Base-by-base conservation (phyloP, 2,797 vertebrate species). In the Danionella dracula region DNA sequence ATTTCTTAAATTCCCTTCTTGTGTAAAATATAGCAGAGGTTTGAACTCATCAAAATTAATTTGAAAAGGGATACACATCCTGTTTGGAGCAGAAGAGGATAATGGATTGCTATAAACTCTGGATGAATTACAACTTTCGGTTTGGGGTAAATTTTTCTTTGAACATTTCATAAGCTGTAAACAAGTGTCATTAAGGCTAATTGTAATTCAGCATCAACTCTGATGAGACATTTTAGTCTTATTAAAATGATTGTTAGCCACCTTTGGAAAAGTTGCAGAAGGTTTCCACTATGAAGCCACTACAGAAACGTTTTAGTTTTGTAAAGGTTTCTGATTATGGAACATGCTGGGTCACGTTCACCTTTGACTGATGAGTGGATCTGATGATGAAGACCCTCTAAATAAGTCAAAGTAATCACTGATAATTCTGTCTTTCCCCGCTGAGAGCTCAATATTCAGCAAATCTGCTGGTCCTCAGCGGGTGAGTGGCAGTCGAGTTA, bases 401-500 rank as follows among this genome's bases (percentile, higher is more conserved):
- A 46, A 55, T 37, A 66, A 35, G n/a, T 8, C 5, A 12, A 37
- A 42, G 17, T 34, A 34, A 64, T 46, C 40, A 37, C 40, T 27
- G 50, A 38, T 19, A 46, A 55, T 13, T 8, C 4, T 48, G 12
- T 19, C 21, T 40, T 66, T 38, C 16, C 29, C n/a, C 16, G 27
- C 13, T 2, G 4, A 48, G 16, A 46, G n/a, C 38, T 35, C 49
- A 53, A 23, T 53, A 34, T 44, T 35, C 37, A 8, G 27, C 16
- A 21, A 42, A 44, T 44, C 49, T 63, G 16, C 23, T 12, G 53
- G 35, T 56, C n/a, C 4, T 41, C 29, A 12, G 37, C 1, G 6
- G 32, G 16, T 42, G 60, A 63, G 48, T 53, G 48, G 60, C 37
- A 51, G 48, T 12, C 29, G 60, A 63, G 41, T 63, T 42, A 51